These are phyloP conservation scores for Penelope pileata DNA, from an alignment of 2,113 vertebrate genomes.

Conservation along the genomic window DNA sequence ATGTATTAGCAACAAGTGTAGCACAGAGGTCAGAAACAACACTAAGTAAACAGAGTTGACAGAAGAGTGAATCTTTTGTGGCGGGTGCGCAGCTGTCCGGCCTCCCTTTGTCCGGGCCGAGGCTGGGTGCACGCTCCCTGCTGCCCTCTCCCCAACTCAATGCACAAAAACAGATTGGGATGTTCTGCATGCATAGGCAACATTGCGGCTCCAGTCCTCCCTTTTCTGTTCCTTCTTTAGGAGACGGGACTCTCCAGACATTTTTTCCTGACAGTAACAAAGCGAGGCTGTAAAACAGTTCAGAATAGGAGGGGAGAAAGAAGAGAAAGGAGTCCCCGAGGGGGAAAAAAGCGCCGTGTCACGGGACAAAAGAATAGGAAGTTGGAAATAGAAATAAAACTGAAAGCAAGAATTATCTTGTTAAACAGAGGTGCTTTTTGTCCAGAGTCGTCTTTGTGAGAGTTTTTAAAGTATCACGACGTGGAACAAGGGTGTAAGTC, in stretches of 20 bases:
- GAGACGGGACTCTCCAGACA: slow-evolving; percentile 79
- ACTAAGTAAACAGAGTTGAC: slow-evolving; percentile 89
- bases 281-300: slow-evolving; percentile 78
- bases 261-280: slow-evolving; percentile 82
- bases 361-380: slow-evolving; percentile 77
- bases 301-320: slow-evolving; percentile 65
- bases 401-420: slow-evolving; percentile 84
- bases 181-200: slow-evolving; percentile 85
- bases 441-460: slow-evolving; percentile 60
- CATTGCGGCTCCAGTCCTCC: slow-evolving; percentile 76
- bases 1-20: slow-evolving; percentile 73
- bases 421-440: slow-evolving; percentile 71
- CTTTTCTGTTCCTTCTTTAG: slow-evolving; percentile 78
- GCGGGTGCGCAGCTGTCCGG: slow-evolving; percentile 85
- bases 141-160: slow-evolving; percentile 82
- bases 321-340: slow-evolving; percentile 67
- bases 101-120: slow-evolving; percentile 84
- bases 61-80: slow-evolving; percentile 88
- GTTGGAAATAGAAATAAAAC: slow-evolving; percentile 76
- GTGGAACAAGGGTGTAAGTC: slow-evolving; percentile 49
- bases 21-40: slow-evolving; percentile 81
- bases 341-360: slow-evolving; percentile 67
- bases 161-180: slow-evolving; percentile 88
- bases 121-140: slow-evolving; percentile 86
- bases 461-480: slow-evolving; percentile 59